Base-by-base conservation (phyloP, 2,888 invertebrate species). In the Netelia virgata region DNA sequence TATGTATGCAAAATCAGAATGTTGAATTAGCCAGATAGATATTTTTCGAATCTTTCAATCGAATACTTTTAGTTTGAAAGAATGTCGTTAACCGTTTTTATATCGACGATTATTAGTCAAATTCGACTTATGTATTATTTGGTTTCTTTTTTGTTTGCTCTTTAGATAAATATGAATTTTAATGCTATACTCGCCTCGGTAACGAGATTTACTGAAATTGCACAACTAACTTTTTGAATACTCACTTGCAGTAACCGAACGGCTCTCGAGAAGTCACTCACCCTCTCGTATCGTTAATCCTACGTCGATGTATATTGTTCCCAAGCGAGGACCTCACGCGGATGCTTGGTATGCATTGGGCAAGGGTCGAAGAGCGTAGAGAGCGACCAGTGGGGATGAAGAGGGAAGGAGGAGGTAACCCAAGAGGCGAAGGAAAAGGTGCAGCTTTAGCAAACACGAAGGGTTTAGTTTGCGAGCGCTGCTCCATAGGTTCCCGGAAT, bases 401-500 rank as follows among this genome's bases (percentile, higher is more conserved):
- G 73, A 20, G 20, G 41, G 47, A 16, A 3, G 23, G 43, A 55
- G 53, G n/a, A 59, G 43, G n/a, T 1, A 23, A 23, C 36, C 18
- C 18, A 55, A 18, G 20, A 55, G 18, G 16, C 6, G 23, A 11
- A 68, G 23, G 53, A 53, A 53, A 50, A 50, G 61, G 16, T 20
- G 43, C 10, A 57, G 59, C 23, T 72, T 9, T 6, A 59, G 59
- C 8, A 61, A 59, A 18, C 9, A 47, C 61, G 61, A 73, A 73
- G 50, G 73, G 64, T 64, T 64, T 36, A 61, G 64, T 64, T 64
- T 36, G 53, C 63, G 20, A 64, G 57, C 75, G 57, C 66, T 76
- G 66, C 75, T 64, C 41, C 57, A 76, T 66, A 55, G 75, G 43
- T 76, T 76, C 66, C 75, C 23, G 66, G 53, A 57, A 64, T 18